A percentile compares a stretch with the other conserved stretches of the same genome.
Evolutionary conservation across 2,888 invertebrate genomes (phyloP).

Genomic region (Dynastes hyllus): DNA sequence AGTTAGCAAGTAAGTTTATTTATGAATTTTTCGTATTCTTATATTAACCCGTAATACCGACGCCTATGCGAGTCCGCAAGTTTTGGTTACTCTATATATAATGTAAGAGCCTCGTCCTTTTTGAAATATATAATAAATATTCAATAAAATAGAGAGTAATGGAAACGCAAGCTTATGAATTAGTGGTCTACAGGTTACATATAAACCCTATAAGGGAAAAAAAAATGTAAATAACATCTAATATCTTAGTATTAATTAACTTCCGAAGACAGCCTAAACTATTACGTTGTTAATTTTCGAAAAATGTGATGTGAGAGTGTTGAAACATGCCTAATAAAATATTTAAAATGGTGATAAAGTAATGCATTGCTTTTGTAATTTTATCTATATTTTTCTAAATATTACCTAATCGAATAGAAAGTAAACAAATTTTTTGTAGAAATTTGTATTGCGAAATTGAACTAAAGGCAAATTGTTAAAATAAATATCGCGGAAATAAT

Average conservation of each 20-base stretch:
- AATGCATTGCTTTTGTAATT: too few species aligned
- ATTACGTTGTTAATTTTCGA: neutral
- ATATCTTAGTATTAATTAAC: constrained; percentile 7
- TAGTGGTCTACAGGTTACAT: constrained; percentile 28
- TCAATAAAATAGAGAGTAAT: constrained; percentile 4
- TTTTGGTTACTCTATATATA: neutral
- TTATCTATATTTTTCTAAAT: too few species aligned
- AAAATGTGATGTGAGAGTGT: neutral
- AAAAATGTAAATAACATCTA: constrained; percentile 21
- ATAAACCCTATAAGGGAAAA: neutral
- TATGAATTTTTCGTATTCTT: too few species aligned
- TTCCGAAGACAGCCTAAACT: neutral
- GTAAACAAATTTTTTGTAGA: too few species aligned
- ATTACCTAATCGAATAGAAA: too few species aligned
- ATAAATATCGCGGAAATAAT: too few species aligned
- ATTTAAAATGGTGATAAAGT: neutral
- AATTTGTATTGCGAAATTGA: too few species aligned
- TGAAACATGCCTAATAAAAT: neutral
- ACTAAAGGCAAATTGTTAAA: too few species aligned
- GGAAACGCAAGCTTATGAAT: constrained; percentile 39
- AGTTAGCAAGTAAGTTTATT: too few species aligned
- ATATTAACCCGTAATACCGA: too few species aligned
- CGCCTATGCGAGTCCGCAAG: too few species aligned
- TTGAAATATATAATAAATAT: neutral
- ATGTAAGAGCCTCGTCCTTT: constrained; percentile 22